Evolutionary conservation across 2,888 invertebrate genomes (phyloP), one percentile per base, ranked within the genome.

Genomic region (Trissoscelio sp.): DNA sequence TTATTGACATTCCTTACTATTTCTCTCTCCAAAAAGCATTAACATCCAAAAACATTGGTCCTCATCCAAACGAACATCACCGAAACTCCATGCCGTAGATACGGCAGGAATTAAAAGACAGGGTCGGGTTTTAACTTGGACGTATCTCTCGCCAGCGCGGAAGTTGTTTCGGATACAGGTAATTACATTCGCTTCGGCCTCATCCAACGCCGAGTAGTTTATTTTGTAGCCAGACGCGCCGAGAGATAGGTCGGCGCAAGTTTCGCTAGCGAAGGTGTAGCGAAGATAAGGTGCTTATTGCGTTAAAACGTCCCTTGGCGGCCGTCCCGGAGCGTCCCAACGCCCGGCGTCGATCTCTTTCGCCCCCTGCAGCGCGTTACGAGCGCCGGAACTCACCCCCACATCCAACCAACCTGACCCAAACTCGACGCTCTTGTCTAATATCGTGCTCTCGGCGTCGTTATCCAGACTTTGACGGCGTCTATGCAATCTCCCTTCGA

Each of bases 211-310:
- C 20, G 48, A 57, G 80, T 79, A 81, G 81, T 82, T 83, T 83
- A 75, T 81, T 83, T 79, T 81, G 79, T 28, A 78, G 69, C 53
- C 64, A 64, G 74, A 60, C 72, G 73, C 66, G 78, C 24, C 69
- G 85, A 83, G 85, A 87, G 88, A 88, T 88, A 87, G 88, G 85
- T 87, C 82, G 84, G 83, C 81, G 83, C 75, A 81, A 82, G 83
- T 87, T 87, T 87, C 85, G 83, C 82, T 79, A 84, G 83, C 83
- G 82, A 88, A 88, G 88, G 86, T 88, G 88, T 85, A 87, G 89
- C 86, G 72, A 86, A 89, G 90, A 90, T 90, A 90, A 89, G 90
- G 88, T 86, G 89, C 88, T 90, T 90, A 89, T 90, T 89, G 88
- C 88, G 87, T 88, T 87, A 88, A 90, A 89, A 84, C 89, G 89